These are phyloP conservation scores for Phenacoccus solenopsis DNA, from an alignment of 1,140 invertebrate species.

Conservation along the genomic window DNA sequence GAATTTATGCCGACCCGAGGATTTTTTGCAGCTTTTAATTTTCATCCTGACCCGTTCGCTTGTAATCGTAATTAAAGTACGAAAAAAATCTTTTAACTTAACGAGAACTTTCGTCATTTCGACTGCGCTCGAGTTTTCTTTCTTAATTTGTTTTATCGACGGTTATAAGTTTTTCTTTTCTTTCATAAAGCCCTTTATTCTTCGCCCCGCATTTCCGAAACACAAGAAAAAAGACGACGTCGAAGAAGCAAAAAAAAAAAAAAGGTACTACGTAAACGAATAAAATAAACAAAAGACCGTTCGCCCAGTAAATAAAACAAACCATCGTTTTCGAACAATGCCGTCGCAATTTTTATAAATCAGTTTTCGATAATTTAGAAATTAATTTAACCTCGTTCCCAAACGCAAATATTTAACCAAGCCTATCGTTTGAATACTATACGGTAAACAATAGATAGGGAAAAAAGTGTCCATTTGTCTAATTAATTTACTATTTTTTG, in stretches of 20 bases:
- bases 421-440: not conserved
- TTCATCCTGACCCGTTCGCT: too few species aligned
- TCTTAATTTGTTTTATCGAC: not conserved
- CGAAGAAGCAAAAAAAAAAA: not conserved
- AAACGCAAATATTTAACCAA: not conserved
- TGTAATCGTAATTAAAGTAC: constrained; percentile 3
- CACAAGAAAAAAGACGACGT: not conserved
- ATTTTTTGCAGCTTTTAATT: too few species aligned
- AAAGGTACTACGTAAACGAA: not conserved
- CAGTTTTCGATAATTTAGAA: not conserved
- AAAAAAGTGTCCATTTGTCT: not conserved
- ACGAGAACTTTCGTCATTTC: not conserved
- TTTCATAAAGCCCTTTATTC: not conserved
- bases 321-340: not conserved
- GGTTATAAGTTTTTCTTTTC: not conserved
- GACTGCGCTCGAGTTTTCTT: not conserved
- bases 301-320: not conserved
- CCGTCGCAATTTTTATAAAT: not conserved
- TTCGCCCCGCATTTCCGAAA: not conserved
- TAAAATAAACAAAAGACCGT: not conserved
- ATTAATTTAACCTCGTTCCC: not conserved
- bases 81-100: not conserved
- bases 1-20: too few species aligned
- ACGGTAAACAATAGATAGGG: not conserved
- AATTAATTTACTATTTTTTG: constrained; percentile 4